Percentiles rank a stretch among this genome's conserved stretches.
Conservation (phyloP, 2,113 vertebrate genomes). For the Carassius auratus region DNA sequence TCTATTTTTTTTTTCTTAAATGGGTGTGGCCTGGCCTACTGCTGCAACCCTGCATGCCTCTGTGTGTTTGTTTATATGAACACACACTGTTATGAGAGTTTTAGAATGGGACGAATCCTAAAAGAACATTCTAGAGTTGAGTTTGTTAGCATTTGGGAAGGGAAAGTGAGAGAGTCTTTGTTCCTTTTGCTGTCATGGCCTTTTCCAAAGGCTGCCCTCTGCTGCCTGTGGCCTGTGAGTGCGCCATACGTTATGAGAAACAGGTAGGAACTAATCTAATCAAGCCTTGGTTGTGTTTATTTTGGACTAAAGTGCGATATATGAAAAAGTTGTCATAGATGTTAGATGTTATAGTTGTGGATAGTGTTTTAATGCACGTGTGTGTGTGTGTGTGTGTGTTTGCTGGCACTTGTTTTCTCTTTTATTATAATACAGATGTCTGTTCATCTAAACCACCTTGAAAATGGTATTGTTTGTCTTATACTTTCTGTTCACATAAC, state of each 20-base stretch:
- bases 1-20: background rate
- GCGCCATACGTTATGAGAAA: constrained; percentile 40
- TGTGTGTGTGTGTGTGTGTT: background rate
- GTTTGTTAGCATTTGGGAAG: constrained; percentile 9
- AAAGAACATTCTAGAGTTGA: background rate
- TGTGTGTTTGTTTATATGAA: constrained; percentile 34
- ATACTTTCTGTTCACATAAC: constrained; percentile 43
- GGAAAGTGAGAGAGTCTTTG: background rate
- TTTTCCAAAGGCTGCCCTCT: constrained; percentile 67
- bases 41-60: constrained; percentile 3
- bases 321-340: background rate
- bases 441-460: background rate
- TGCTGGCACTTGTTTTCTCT: background rate
- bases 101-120: background rate
- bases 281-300: background rate
- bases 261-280: background rate
- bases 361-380: background rate
- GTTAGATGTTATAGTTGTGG: background rate
- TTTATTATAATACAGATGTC: background rate
- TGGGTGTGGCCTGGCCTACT: constrained; percentile 36
- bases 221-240: constrained; percentile 62
- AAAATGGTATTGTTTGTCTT: background rate
- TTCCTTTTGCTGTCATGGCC: constrained; percentile 38
- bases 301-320: constrained; percentile 5
- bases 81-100: constrained; percentile 10